Percentiles rank a stretch among this genome's conserved stretches.
Evolutionary conservation across 1,140 invertebrate genomes (phyloP).

Genomic region (Sarcophaga bullata): DNA sequence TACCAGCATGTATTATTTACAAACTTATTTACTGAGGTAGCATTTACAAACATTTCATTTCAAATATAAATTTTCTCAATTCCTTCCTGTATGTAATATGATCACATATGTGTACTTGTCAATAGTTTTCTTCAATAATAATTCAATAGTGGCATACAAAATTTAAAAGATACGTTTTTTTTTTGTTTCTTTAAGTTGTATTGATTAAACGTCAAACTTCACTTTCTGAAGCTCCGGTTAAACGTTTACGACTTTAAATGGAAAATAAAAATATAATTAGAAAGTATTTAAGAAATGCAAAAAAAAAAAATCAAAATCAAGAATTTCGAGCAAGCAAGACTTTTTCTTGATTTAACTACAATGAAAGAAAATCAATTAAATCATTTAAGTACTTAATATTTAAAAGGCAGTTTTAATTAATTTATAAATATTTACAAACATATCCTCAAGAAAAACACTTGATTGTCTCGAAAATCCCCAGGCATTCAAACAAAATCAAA

Average conservation of each 20-base stretch:
- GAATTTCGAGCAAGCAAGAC: too few relatives aligned
- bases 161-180: neutral
- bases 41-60: constrained; percentile 35
- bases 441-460: neutral
- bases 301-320: too few relatives aligned
- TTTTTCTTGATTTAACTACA: too few relatives aligned
- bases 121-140: neutral
- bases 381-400: neutral
- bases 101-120: neutral
- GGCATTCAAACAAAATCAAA: neutral
- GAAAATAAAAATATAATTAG: neutral
- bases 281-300: neutral
- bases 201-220: neutral
- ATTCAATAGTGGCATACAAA: too few relatives aligned
- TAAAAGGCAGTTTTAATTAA: neutral
- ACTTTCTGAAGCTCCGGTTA: constrained; percentile 20
- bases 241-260: constrained; percentile 31
- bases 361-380: neutral
- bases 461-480: neutral
- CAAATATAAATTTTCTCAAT: neutral
- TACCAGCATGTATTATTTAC: neutral
- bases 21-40: constrained; percentile 31
- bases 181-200: neutral
- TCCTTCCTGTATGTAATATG: neutral
- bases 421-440: neutral